Evolutionary conservation across 2,888 invertebrate species (phyloP).

Genomic region (Drosophila trichaetosa): DNA sequence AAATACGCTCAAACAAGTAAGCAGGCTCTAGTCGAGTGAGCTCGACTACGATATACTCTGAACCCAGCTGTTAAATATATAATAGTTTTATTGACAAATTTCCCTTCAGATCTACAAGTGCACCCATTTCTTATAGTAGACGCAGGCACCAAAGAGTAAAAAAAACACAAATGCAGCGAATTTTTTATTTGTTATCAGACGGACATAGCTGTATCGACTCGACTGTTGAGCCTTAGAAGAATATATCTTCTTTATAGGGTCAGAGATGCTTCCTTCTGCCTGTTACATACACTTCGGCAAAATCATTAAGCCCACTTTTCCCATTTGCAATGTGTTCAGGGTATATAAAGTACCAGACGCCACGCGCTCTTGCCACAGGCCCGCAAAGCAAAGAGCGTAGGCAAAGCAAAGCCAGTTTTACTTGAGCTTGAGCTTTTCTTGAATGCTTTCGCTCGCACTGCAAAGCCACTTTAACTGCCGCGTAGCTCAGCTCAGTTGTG

Average conservation of each 20-base stretch:
- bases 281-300: neutral
- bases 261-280: neutral
- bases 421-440: slow-evolving; percentile 36
- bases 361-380: slow-evolving; percentile 58
- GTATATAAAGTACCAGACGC: slow-evolving; percentile 34
- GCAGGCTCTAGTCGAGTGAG: neutral
- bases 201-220: neutral
- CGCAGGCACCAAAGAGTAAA: neutral
- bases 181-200: neutral
- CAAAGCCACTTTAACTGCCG: slow-evolving; percentile 39
- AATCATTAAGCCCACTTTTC: neutral
- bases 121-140: neutral
- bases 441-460: slow-evolving; percentile 54
- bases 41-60: neutral
- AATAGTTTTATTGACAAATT: neutral
- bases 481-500: slow-evolving; percentile 57
- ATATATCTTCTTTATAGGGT: neutral
- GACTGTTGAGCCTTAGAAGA: neutral
- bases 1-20: slow-evolving; percentile 12
- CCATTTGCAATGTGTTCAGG: neutral
- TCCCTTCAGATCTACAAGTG: neutral
- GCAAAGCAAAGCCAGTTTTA: slow-evolving; percentile 26
- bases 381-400: neutral
- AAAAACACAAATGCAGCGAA: neutral
- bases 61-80: neutral